Evolutionary conservation across 2,888 invertebrate species (phyloP).

Genomic region (Rhingia rostrata): DNA sequence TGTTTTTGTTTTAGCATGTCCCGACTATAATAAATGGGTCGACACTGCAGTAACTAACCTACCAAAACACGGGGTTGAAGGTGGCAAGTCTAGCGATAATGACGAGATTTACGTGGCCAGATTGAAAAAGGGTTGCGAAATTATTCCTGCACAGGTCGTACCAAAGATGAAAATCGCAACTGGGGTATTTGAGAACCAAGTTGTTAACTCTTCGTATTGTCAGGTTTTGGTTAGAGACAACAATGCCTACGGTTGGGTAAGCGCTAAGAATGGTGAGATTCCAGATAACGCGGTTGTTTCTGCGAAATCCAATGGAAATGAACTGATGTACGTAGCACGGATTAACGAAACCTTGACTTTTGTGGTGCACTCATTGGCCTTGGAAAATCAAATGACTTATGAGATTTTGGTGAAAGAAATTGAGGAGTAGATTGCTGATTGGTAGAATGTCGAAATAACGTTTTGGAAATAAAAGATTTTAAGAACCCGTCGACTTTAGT

Average conservation of each 20-base stretch:
- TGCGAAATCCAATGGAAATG: background rate
- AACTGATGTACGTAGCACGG: constrained; percentile 16
- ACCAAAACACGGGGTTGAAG: constrained; percentile 2
- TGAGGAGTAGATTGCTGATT: background rate
- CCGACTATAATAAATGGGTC: constrained; percentile 1
- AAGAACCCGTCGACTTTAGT: no score
- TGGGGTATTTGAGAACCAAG: background rate
- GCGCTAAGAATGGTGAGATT: background rate
- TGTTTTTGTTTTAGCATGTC: background rate
- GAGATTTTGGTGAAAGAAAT: background rate
- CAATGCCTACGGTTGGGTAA: background rate
- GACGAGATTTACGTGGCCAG: constrained; percentile 4
- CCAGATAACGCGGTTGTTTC: constrained; percentile 24
- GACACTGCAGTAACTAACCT: background rate
- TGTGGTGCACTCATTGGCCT: background rate
- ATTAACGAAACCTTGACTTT: background rate
- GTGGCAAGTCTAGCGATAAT: background rate
- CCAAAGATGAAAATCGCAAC: constrained; percentile 1
- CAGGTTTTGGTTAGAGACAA: constrained; percentile 5
- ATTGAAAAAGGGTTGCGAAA: background rate
- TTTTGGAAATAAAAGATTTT: no score
- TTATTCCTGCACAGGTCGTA: constrained; percentile 5
- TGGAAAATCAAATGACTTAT: background rate
- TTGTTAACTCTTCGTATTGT: background rate
- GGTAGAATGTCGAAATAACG: no score